Evolutionary conservation across 92 coral and sea anemone species (phyloP).

Genomic region (Porites evermanni): DNA sequence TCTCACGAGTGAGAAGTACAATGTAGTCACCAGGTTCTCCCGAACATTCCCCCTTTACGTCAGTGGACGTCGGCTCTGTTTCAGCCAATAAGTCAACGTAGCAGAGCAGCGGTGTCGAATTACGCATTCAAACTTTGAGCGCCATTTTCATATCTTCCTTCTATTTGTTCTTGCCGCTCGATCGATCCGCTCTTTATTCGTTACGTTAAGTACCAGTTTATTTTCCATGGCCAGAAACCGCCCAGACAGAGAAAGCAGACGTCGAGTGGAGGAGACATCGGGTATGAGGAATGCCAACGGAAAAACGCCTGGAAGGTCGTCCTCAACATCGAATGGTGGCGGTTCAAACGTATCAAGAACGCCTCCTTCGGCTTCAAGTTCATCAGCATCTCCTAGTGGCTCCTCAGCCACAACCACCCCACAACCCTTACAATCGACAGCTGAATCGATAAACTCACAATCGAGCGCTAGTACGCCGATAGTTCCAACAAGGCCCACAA

Average conservation of each 20-base stretch:
- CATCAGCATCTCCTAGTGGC: background rate
- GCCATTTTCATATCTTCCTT: background rate
- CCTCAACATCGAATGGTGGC: background rate
- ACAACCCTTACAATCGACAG: background rate
- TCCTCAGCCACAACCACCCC: background rate
- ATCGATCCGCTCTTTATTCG: background rate
- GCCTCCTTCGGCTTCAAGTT: background rate
- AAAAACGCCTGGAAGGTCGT: background rate
- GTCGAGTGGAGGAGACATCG: background rate
- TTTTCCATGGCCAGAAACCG: slow-evolving; percentile 5
- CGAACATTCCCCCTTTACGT: background rate
- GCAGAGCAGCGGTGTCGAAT: background rate
- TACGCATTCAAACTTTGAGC: slow-evolving; percentile 38
- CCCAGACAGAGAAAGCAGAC: background rate
- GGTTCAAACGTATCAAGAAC: background rate
- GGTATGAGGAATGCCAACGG: slow-evolving; percentile 8
- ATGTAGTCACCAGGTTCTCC: background rate
- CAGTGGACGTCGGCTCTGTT: background rate
- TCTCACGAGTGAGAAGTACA: background rate
- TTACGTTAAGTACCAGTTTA: background rate
- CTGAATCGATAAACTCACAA: background rate
- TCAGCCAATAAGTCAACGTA: background rate
- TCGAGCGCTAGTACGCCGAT: background rate
- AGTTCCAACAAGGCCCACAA: background rate
- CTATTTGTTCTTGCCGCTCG: background rate